Percentiles rank a stretch among this genome's conserved stretches.
These are phyloP conservation scores for Conus ventricosus DNA, from an alignment of 1,140 invertebrate genomes.

Conservation along the genomic window DNA sequence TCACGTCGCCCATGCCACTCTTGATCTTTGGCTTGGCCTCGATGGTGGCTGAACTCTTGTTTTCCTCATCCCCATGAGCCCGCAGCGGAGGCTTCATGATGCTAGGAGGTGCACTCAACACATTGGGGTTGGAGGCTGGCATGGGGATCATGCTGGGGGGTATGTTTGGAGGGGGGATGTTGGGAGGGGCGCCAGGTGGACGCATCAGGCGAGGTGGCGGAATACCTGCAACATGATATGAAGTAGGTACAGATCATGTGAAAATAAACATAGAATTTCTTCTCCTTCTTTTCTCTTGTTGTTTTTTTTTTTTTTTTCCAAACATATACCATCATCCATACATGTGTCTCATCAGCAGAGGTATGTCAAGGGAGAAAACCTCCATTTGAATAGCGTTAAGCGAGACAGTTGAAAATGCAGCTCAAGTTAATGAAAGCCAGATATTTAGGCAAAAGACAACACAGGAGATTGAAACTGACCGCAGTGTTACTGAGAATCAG, in stretches of 20 bases:
- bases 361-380: no score
- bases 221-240: conserved; percentile 59
- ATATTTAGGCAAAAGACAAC: no score
- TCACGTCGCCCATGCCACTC: conserved; percentile 95
- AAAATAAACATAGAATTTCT: neutral
- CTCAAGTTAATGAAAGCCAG: no score
- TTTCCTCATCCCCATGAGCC: conserved; percentile 71
- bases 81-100: conserved; percentile 79
- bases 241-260: neutral
- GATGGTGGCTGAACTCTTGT: conserved; percentile 86
- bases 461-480: no score
- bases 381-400: no score
- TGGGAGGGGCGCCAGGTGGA: conserved; percentile 75
- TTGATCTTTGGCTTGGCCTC: conserved; percentile 95
- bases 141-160: conserved; percentile 50
- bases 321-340: neutral
- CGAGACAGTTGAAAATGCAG: no score
- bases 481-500: no score
- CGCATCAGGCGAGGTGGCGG: conserved; percentile 78
- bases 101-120: conserved; percentile 88
- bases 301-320: neutral
- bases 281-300: neutral
- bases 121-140: conserved; percentile 79
- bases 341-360: no score
- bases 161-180: conserved; percentile 65